Evolutionary conservation across 1,140 invertebrate genomes (phyloP).

Genomic region (Bombyx mori): ASM3026992v2 NC_085122.1:6728001-6728500

Average conservation of each 20-base stretch:
- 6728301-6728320: neutral
- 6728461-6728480: too few species aligned
- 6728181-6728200: neutral
- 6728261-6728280: neutral
- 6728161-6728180: slow-evolving; percentile 69
- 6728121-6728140: slow-evolving; percentile 91
- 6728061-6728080: slow-evolving; percentile 92
- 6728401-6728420: too few species aligned
- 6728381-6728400: too few species aligned
- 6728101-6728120: slow-evolving; percentile 94
- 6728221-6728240: neutral
- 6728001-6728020: slow-evolving; percentile 83
- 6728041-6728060: slow-evolving; percentile 86
- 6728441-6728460: too few species aligned
- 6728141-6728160: slow-evolving; percentile 87
- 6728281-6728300: neutral
- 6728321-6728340: too few species aligned
- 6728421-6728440: too few species aligned
- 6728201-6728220: neutral
- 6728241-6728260: neutral
- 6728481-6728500: neutral
- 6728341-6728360: too few species aligned
- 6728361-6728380: too few species aligned
- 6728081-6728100: slow-evolving; percentile 94
- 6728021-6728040: slow-evolving; percentile 80